Conservation (phyloP, 92 coral and sea anemone species). For the Montipora capitata region DNA sequence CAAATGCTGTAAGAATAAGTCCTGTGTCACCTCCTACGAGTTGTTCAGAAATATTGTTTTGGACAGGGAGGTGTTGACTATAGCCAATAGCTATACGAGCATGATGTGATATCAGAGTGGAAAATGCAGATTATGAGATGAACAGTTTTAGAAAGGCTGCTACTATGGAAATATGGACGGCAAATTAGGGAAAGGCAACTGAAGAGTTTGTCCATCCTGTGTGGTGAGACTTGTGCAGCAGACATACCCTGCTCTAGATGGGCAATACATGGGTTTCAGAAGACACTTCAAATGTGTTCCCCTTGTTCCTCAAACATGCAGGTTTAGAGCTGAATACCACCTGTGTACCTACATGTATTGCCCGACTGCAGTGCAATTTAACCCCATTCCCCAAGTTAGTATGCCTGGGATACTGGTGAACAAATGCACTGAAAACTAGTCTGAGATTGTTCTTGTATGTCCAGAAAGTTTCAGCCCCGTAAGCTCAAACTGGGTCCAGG, state of each 20-base stretch:
- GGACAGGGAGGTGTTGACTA: constrained; percentile 42
- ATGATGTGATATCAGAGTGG: constrained; percentile 72
- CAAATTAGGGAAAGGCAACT: constrained; percentile 65
- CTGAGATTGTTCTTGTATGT: background rate
- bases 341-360: background rate
- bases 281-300: background rate
- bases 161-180: constrained; percentile 63
- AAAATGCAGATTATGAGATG: constrained; percentile 52
- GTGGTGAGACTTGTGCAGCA: constrained; percentile 50
- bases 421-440: background rate
- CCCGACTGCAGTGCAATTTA: background rate
- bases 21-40: constrained; percentile 39
- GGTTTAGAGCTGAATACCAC: background rate
- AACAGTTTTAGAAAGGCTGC: constrained; percentile 69
- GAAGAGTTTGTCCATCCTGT: constrained; percentile 74
- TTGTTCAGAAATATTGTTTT: constrained; percentile 53
- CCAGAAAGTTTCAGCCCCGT: background rate
- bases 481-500: background rate
- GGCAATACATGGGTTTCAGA: constrained; percentile 74
- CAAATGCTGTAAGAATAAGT: constrained; percentile 52
- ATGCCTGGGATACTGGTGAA: background rate
- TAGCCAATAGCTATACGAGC: constrained; percentile 76
- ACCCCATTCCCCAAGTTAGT: background rate
- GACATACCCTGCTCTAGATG: constrained; percentile 38
- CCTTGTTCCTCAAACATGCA: background rate